Conservation (phyloP, 2,113 vertebrate genomes). For the Galeopterus variegatus region DNA sequence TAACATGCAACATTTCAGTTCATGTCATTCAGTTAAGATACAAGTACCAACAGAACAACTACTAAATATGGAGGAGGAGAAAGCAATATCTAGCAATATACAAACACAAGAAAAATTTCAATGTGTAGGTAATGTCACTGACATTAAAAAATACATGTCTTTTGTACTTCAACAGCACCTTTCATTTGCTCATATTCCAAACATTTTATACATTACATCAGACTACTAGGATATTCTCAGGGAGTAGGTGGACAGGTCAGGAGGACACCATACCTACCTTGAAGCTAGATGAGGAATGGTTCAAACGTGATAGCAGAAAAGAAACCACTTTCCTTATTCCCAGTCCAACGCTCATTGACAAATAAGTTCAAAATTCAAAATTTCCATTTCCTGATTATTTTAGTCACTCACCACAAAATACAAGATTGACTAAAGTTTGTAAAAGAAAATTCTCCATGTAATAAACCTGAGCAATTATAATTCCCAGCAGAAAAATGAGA, state of each 20-base stretch:
- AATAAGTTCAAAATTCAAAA: slow-evolving; percentile 43
- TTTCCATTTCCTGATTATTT: slow-evolving; percentile 33
- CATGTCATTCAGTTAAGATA: not conserved
- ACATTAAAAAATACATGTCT: not conserved
- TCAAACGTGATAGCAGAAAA: slow-evolving; percentile 3
- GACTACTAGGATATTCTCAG: not conserved
- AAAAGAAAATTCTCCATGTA: slow-evolving; percentile 60
- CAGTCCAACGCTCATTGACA: not conserved
- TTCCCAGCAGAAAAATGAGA: not conserved
- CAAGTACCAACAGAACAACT: not conserved
- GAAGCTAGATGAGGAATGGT: not conserved
- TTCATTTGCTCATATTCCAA: slow-evolving; percentile 34
- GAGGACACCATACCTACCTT: not conserved
- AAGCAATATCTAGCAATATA: not conserved
- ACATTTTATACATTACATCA: not conserved
- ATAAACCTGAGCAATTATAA: not conserved
- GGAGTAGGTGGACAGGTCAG: not conserved
- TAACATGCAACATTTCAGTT: not conserved
- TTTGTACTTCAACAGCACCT: not conserved
- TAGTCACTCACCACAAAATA: slow-evolving; percentile 20
- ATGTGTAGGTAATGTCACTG: not conserved
- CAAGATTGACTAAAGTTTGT: not conserved
- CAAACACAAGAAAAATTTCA: slow-evolving; percentile 34
- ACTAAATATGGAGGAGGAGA: not conserved
- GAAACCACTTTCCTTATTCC: slow-evolving; percentile 10